Conservation (phyloP, 2,888 invertebrate species). For the Acanthoscelides obtectus region DNA sequence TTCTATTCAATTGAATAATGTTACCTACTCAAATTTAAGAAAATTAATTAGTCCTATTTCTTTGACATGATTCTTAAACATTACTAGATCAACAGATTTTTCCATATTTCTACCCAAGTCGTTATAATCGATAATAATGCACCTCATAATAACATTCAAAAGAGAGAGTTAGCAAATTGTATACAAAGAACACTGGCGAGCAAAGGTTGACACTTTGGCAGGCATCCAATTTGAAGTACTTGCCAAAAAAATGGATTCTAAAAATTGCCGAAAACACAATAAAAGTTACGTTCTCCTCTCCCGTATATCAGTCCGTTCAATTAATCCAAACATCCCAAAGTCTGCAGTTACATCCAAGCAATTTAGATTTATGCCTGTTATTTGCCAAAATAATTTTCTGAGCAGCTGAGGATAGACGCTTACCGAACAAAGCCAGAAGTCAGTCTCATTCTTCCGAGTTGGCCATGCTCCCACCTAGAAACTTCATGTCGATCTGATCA, state of each 20-base stretch:
- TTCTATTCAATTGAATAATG: no score
- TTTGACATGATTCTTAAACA: no score
- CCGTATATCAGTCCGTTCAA: background rate
- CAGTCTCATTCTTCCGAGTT: no score
- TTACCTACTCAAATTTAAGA: no score
- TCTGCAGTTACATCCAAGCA: background rate
- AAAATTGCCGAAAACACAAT: background rate
- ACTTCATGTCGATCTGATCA: no score
- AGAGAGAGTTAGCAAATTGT: background rate
- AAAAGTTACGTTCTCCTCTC: background rate
- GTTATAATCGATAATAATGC: background rate
- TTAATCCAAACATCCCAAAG: background rate
- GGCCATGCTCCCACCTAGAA: no score
- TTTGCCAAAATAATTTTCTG: background rate
- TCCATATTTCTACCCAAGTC: background rate
- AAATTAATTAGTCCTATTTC: no score
- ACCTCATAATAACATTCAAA: background rate
- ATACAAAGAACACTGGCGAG: background rate
- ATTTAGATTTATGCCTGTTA: background rate
- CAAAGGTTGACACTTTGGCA: background rate
- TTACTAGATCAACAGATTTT: background rate
- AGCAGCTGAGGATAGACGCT: background rate
- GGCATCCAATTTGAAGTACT: background rate
- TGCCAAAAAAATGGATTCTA: background rate
- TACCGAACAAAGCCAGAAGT: background rate